phyloP scores from a whole-genome alignment of 2,888 invertebrate species.

The Carabus problematicus region DNA sequence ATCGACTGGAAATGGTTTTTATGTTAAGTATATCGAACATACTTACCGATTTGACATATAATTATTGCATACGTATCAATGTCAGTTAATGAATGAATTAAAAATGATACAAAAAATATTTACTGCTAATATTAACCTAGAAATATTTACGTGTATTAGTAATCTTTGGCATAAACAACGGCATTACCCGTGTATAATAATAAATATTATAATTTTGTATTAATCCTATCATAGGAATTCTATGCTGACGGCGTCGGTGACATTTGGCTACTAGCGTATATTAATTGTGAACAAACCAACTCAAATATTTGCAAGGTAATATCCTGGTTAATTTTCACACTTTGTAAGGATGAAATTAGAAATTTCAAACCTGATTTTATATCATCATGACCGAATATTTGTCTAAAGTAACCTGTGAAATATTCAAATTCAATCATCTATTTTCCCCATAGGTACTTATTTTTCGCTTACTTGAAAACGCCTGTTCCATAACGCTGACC shows the following conservation, averaged over 20 bases:
- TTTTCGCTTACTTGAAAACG: constrained; percentile 52
- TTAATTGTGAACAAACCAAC: constrained; percentile 50
- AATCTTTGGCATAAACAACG: too few species aligned
- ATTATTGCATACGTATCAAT: too few species aligned
- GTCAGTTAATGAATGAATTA: too few species aligned
- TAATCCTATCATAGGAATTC: background rate
- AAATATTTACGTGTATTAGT: too few species aligned
- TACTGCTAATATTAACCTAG: too few species aligned
- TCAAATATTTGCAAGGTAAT: constrained; percentile 61
- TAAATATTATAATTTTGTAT: too few species aligned
- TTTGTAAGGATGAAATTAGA: constrained; percentile 58
- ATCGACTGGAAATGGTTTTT: too few species aligned
- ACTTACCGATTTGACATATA: too few species aligned
- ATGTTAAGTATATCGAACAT: too few species aligned
- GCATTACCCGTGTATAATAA: too few species aligned
- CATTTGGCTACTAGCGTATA: constrained; percentile 47
- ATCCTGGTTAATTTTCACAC: constrained; percentile 61
- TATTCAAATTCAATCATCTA: constrained; percentile 13
- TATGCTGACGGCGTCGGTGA: constrained; percentile 49
- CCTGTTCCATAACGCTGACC: constrained; percentile 49
- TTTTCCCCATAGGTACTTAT: too few species aligned
- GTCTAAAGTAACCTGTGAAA: constrained; percentile 52
- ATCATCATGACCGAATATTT: constrained; percentile 57
- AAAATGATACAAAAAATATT: too few species aligned
- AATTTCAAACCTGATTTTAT: constrained; percentile 55